Evolutionary conservation across 2,888 invertebrate genomes (phyloP).

Genomic region (Dicranocentrus wangi): DNA sequence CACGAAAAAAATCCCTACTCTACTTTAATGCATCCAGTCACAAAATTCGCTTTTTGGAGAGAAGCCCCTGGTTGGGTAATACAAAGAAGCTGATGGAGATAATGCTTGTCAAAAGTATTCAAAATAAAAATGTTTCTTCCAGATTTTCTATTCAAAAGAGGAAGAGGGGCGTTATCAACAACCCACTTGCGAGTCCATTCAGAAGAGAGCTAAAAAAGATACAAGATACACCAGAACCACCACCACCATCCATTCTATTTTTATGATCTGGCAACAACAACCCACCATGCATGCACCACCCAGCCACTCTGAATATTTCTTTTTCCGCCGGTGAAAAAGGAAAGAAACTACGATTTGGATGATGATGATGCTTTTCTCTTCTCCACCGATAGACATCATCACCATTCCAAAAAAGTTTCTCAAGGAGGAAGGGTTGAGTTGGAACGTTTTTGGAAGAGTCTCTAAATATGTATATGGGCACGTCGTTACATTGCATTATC

Average conservation of each 20-base stretch:
- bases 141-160: background rate
- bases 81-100: background rate
- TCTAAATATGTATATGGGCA: background rate
- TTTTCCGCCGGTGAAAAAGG: background rate
- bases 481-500: constrained; percentile 34
- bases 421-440: background rate
- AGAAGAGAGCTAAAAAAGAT: background rate
- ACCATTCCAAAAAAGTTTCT: constrained; percentile 2
- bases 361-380: constrained; percentile 11
- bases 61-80: too few relatives aligned
- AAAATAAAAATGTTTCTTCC: background rate
- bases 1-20: too few relatives aligned
- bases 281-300: too few relatives aligned
- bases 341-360: background rate
- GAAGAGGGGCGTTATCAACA: background rate
- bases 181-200: background rate
- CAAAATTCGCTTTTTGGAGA: too few relatives aligned
- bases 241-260: too few relatives aligned
- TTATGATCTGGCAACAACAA: too few relatives aligned
- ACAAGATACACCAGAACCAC: background rate
- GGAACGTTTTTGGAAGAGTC: background rate
- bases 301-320: background rate
- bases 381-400: constrained; percentile 23
- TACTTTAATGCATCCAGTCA: too few relatives aligned
- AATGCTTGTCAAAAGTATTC: background rate